These are phyloP conservation scores for Pluvianellus socialis DNA, from an alignment of 2,113 vertebrate genomes.

Conservation along the genomic window DNA sequence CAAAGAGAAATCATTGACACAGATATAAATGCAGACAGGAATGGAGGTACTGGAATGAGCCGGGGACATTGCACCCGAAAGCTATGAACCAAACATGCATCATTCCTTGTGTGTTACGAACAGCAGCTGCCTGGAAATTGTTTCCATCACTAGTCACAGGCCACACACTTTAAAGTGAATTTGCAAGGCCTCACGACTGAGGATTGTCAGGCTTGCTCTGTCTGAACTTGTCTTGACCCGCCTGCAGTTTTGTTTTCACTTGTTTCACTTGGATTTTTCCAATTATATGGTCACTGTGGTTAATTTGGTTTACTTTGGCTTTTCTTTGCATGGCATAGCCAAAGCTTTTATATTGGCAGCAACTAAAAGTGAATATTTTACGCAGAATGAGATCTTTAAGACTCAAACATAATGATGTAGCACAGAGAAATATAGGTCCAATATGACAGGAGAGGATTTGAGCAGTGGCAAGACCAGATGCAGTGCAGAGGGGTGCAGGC, in stretches of 20 bases:
- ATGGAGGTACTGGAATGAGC: not conserved
- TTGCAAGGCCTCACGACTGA: not conserved
- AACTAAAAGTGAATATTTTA: not conserved
- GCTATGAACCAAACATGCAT: not conserved
- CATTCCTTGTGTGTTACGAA: not conserved
- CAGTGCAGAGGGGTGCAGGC: not conserved
- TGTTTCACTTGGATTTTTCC: not conserved
- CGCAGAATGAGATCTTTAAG: not conserved
- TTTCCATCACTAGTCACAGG: not conserved
- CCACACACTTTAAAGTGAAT: not conserved
- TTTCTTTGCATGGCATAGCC: not conserved
- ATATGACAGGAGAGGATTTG: not conserved
- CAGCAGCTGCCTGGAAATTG: not conserved
- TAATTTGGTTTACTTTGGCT: not conserved
- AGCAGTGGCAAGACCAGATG: not conserved
- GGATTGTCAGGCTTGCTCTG: not conserved
- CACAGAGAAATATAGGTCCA: not conserved
- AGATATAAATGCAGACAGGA: not conserved
- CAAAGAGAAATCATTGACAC: not conserved
- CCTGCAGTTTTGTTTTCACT: not conserved
- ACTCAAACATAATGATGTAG: not conserved
- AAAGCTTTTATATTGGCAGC: not conserved
- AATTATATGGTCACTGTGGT: not conserved
- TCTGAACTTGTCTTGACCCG: not conserved
- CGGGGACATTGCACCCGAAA: not conserved